A percentile compares a stretch with the other conserved stretches of the same genome.
These are phyloP conservation scores for Crematogaster levior DNA, from an alignment of 2,888 invertebrate genomes.

Conservation along the genomic window DNA sequence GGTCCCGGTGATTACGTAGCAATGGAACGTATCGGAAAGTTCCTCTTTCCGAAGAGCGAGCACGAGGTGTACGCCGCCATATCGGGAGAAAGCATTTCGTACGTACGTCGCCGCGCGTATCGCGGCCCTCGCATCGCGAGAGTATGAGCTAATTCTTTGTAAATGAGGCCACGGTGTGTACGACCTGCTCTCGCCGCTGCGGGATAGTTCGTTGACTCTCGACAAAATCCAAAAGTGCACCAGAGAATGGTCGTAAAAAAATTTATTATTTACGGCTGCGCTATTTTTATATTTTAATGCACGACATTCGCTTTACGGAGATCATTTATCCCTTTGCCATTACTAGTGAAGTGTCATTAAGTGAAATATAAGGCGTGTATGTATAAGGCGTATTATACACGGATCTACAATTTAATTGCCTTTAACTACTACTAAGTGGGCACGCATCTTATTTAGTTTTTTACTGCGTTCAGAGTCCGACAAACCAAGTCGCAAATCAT, in stretches of 20 bases:
- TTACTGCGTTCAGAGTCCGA: no score
- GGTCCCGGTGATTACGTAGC: conserved; percentile 17
- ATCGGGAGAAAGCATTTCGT: conserved; percentile 70
- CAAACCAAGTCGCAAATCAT: no score
- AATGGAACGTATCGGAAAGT: conserved; percentile 59
- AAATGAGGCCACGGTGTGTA: conserved; percentile 48
- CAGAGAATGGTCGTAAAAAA: background rate
- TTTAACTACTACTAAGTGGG: no score
- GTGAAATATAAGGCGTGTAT: background rate
- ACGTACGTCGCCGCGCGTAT: conserved; percentile 30
- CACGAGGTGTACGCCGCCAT: conserved; percentile 47
- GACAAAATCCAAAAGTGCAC: background rate
- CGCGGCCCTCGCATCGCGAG: conserved; percentile 41
- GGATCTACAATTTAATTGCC: background rate
- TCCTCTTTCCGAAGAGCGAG: conserved; percentile 65
- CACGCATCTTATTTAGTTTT: no score
- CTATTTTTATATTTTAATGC: background rate
- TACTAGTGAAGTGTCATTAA: background rate
- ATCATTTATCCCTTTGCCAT: background rate
- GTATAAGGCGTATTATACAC: no score
- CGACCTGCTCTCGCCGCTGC: conserved; percentile 32
- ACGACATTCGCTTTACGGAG: background rate
- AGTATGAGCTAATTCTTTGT: conserved; percentile 54
- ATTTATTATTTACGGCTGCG: background rate
- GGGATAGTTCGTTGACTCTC: conserved; percentile 34